phyloP scores from a whole-genome alignment of 2,888 invertebrate genomes.

The Pardosa pseudoannulata region DNA sequence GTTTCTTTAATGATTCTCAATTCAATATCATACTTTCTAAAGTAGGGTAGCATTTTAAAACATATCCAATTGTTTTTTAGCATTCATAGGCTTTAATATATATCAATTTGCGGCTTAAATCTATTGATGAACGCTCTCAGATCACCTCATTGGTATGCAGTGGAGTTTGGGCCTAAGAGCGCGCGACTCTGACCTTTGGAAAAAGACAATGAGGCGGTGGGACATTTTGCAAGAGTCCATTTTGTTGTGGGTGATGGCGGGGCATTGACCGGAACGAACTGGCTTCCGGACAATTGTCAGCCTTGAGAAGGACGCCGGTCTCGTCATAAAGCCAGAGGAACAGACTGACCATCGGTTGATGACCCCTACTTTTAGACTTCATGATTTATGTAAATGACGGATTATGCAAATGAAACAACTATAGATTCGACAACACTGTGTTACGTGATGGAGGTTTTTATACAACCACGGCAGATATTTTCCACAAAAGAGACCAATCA shows the following conservation, averaged over 20 bases:
- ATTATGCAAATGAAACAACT: neutral
- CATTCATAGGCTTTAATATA: too few relatives aligned
- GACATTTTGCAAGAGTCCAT: slow-evolving; percentile 1
- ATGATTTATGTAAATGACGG: neutral
- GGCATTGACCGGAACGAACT: slow-evolving; percentile 63
- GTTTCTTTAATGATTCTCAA: too few relatives aligned
- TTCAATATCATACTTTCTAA: too few relatives aligned
- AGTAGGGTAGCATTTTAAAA: too few relatives aligned
- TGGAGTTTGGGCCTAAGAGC: neutral
- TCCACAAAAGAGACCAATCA: too few relatives aligned
- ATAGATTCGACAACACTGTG: neutral
- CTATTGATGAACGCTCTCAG: too few relatives aligned
- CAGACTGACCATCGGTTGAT: slow-evolving; percentile 41
- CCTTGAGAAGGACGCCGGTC: slow-evolving; percentile 47
- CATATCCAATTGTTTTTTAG: too few relatives aligned
- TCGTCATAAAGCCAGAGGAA: slow-evolving; percentile 20
- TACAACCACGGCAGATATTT: neutral
- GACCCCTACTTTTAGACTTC: slow-evolving; percentile 14
- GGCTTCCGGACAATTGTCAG: slow-evolving; percentile 68
- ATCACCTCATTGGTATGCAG: slow-evolving; percentile 44
- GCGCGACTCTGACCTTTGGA: slow-evolving; percentile 43
- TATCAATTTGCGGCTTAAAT: too few relatives aligned
- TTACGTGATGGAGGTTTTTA: neutral
- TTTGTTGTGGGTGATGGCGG: slow-evolving; percentile 56
- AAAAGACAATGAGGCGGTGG: slow-evolving; percentile 38